phyloP scores from a whole-genome alignment of 2,797 vertebrate species.

The Simalia tracyae region DNA sequence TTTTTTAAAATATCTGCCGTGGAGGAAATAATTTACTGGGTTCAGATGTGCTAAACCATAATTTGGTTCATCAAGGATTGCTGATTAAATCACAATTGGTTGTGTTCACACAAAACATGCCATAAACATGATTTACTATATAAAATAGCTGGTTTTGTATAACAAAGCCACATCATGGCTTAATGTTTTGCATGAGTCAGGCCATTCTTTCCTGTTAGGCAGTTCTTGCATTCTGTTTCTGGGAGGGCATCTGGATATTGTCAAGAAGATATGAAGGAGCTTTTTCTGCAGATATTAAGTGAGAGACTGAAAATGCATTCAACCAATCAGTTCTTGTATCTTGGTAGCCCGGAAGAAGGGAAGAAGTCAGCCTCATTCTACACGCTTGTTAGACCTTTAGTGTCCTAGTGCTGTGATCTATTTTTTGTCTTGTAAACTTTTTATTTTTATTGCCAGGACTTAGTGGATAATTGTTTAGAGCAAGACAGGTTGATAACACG shows the following conservation, averaged over 20 bases:
- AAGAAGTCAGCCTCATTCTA: neutral
- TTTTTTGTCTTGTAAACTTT: neutral
- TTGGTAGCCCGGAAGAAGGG: neutral
- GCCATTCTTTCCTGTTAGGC: neutral
- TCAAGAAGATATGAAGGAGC: neutral
- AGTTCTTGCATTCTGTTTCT: neutral
- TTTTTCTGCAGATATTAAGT: neutral
- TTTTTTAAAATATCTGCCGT: neutral
- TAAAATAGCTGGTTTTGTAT: neutral
- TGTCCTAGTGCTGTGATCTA: neutral
- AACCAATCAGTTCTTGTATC: neutral
- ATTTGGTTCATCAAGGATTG: neutral
- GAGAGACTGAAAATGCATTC: neutral
- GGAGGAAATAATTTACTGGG: neutral
- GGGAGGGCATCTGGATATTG: neutral
- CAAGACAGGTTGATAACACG: neutral
- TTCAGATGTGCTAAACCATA: neutral
- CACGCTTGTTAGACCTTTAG: neutral
- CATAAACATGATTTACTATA: neutral
- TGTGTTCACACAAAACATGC: neutral
- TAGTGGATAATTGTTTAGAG: neutral
- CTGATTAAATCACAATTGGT: neutral
- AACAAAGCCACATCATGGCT: neutral
- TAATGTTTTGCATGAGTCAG: neutral
- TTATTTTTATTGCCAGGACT: neutral